A percentile compares a stretch with the other conserved stretches of the same genome.
phyloP scores from a whole-genome alignment of 2,888 invertebrate species.

The Apocheima hispidaria region DNA sequence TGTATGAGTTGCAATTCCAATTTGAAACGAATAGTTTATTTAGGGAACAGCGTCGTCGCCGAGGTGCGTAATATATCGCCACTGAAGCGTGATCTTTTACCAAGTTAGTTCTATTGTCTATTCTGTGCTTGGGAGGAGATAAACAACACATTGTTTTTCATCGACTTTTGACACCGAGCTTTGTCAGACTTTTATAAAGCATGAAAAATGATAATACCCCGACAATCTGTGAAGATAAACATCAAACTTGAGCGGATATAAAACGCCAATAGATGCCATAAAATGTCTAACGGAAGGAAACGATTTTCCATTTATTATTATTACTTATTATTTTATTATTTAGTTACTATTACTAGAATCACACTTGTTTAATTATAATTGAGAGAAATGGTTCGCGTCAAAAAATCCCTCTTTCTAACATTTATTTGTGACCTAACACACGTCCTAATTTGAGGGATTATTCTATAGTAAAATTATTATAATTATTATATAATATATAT shows the following conservation, averaged over 20 bases:
- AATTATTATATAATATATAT: too few species aligned
- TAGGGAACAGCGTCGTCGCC: not conserved
- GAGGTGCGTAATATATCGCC: slow-evolving; percentile 12
- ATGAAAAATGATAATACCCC: slow-evolving; percentile 21
- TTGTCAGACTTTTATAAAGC: slow-evolving; percentile 12
- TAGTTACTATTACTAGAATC: too few species aligned
- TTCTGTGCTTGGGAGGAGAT: not conserved
- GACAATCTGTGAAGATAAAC: slow-evolving; percentile 9
- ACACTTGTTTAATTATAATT: too few species aligned
- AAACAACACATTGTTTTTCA: slow-evolving; percentile 22
- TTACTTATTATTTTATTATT: not conserved
- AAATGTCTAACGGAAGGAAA: not conserved
- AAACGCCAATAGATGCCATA: slow-evolving; percentile 1
- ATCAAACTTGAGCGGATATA: slow-evolving; percentile 10
- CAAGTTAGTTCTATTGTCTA: not conserved
- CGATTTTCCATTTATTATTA: not conserved
- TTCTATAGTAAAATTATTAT: too few species aligned
- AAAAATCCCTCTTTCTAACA: too few species aligned
- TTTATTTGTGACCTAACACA: too few species aligned
- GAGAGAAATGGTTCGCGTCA: too few species aligned
- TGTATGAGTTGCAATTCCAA: slow-evolving; percentile 13
- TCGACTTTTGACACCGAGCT: slow-evolving; percentile 16
- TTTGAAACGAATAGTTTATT: slow-evolving; percentile 17
- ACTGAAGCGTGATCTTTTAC: not conserved
- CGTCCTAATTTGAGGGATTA: too few species aligned